Conservation (phyloP, 2,113 vertebrate genomes). For the Microtus richardsoni region DNA sequence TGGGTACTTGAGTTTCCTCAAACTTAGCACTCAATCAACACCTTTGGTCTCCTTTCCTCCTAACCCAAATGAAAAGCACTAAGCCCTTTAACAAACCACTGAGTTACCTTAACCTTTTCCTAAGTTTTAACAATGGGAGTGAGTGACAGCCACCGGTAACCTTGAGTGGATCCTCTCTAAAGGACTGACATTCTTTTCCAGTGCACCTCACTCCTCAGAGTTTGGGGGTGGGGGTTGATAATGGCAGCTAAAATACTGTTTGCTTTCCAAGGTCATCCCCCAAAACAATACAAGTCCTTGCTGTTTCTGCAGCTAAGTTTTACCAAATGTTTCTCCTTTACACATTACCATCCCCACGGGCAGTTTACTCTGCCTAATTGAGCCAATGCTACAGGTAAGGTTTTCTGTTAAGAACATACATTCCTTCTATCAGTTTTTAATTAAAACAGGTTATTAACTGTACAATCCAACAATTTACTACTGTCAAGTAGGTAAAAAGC, state of each 20-base stretch:
- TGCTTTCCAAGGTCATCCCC: conserved; percentile 6
- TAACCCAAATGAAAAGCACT: not conserved
- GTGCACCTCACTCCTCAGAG: not conserved
- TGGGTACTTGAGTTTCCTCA: not conserved
- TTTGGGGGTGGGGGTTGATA: not conserved
- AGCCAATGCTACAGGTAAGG: not conserved
- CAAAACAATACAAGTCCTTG: conserved; percentile 4
- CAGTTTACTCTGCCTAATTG: not conserved
- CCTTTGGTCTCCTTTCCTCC: not conserved
- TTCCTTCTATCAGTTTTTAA: conserved; percentile 3
- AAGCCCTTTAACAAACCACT: not conserved
- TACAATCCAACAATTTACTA: not conserved
- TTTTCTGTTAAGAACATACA: not conserved
- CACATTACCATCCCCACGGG: not conserved
- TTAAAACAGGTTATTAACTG: not conserved
- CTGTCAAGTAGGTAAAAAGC: not conserved
- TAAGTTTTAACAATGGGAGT: conserved; percentile 24
- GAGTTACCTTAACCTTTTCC: conserved; percentile 1
- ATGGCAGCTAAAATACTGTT: conserved; percentile 37
- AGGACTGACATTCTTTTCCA: conserved; percentile 1
- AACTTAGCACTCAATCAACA: not conserved
- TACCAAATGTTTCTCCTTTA: not conserved
- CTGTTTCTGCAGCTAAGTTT: not conserved
- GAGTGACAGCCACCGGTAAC: not conserved
- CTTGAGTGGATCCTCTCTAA: not conserved